Evolutionary conservation across 2,888 invertebrate genomes (phyloP).

Genomic region (Rosalia funebris): DNA sequence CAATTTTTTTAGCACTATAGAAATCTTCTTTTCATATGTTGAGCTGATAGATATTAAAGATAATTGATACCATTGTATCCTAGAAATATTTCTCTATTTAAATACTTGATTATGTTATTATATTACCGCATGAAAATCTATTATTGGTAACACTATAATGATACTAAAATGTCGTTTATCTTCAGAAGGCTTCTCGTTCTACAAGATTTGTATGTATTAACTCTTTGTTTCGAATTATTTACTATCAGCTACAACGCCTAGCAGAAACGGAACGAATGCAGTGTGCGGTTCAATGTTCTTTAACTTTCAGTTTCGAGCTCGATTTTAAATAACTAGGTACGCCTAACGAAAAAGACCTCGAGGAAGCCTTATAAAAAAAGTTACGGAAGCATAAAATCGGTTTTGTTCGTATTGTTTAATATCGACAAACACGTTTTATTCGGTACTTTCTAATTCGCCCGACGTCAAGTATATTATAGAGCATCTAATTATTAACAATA

Average conservation of each 20-base stretch:
- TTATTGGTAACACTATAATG: too few relatives aligned
- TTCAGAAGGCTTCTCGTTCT: too few relatives aligned
- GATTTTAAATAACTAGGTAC: constrained; percentile 21
- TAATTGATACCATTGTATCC: too few relatives aligned
- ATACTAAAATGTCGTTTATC: too few relatives aligned
- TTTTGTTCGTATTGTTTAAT: constrained; percentile 12
- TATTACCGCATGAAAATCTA: too few relatives aligned
- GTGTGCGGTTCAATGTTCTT: constrained; percentile 20
- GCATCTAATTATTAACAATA: background rate
- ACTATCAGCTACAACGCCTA: constrained; percentile 7
- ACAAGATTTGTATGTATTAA: background rate
- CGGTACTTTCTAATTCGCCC: background rate
- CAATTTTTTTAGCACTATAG: too few relatives aligned
- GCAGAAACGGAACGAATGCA: constrained; percentile 18
- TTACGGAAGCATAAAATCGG: constrained; percentile 27
- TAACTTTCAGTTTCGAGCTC: constrained; percentile 27
- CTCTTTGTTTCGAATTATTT: constrained; percentile 5
- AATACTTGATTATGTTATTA: too few relatives aligned
- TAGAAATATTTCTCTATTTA: too few relatives aligned
- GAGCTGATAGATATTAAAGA: too few relatives aligned
- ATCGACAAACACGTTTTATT: background rate
- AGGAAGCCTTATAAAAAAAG: constrained; percentile 30
- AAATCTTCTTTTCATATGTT: too few relatives aligned
- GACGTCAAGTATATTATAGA: background rate
- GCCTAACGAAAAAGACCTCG: constrained; percentile 23